Evolutionary conservation across 2,888 invertebrate genomes (phyloP).

Genomic region (Macrophya alboannulata): DNA sequence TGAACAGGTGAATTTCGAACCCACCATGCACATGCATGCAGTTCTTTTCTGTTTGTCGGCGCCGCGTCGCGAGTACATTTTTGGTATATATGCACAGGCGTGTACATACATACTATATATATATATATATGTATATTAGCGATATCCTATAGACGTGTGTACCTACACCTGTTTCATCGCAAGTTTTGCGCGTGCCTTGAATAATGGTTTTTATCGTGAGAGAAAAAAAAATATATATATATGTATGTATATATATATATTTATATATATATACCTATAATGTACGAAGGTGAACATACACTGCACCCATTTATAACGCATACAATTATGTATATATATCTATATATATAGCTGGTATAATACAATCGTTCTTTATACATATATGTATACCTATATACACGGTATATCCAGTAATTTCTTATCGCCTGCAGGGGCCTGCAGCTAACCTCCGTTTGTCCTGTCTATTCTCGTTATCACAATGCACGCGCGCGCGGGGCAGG

Average conservation of each 20-base stretch:
- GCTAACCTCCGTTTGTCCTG: conserved; percentile 6
- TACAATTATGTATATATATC: too few relatives aligned
- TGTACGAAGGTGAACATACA: not conserved
- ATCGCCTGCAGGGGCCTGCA: not conserved
- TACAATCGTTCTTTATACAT: not conserved
- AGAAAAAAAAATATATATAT: not conserved
- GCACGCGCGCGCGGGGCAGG: too few relatives aligned
- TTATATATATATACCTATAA: not conserved
- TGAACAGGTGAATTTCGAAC: not conserved
- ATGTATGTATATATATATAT: not conserved
- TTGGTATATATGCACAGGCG: not conserved
- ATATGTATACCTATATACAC: too few relatives aligned
- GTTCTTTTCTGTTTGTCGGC: too few relatives aligned
- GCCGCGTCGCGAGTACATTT: too few relatives aligned
- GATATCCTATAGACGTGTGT: not conserved
- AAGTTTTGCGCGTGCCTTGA: conserved; percentile 6
- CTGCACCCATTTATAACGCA: not conserved
- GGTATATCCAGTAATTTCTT: conserved; percentile 2
- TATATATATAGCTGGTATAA: not conserved
- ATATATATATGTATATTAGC: not conserved
- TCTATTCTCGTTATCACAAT: conserved; percentile 17
- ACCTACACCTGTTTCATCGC: conserved; percentile 9
- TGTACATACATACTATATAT: not conserved
- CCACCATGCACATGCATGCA: not conserved
- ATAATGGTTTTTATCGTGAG: conserved; percentile 5